Percentiles rank a stretch among this genome's conserved stretches.
phyloP scores from a whole-genome alignment of 2,113 vertebrate species.

The Scalopus aquaticus region DNA sequence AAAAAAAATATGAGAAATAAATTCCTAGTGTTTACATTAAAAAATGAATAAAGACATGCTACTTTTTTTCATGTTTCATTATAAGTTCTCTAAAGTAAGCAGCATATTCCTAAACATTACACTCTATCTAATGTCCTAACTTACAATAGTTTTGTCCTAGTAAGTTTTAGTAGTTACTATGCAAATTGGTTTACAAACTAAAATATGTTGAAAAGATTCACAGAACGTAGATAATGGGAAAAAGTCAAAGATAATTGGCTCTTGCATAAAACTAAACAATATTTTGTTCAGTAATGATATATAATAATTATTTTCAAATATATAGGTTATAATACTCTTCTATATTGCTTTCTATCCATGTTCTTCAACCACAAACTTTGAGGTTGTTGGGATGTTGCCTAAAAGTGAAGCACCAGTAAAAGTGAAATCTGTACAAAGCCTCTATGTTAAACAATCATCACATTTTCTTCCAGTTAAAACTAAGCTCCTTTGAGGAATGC shows the following conservation, averaged over 20 bases:
- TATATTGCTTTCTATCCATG: not conserved
- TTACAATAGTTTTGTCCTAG: not conserved
- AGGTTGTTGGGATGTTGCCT: not conserved
- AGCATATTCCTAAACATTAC: not conserved
- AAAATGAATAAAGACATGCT: not conserved
- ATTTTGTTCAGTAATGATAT: not conserved
- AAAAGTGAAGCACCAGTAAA: slow-evolving; percentile 12
- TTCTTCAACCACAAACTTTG: not conserved
- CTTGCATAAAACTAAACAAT: not conserved
- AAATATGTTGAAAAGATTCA: not conserved
- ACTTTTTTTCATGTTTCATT: slow-evolving; percentile 23
- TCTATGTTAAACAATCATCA: slow-evolving; percentile 13
- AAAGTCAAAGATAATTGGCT: not conserved
- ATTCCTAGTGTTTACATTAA: too few relatives aligned
- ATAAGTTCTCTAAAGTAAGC: not conserved
- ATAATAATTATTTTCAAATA: slow-evolving; percentile 19
- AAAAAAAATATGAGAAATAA: not conserved
- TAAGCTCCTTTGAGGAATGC: slow-evolving; percentile 23
- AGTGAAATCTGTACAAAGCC: not conserved
- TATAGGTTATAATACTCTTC: not conserved
- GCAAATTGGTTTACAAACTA: not conserved
- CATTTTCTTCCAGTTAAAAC: slow-evolving; percentile 36
- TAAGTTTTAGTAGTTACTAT: slow-evolving; percentile 18
- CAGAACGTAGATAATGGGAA: not conserved
- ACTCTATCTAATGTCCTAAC: not conserved